Conservation (phyloP, 2,797 vertebrate species). For the Etheostoma perlongum region DNA sequence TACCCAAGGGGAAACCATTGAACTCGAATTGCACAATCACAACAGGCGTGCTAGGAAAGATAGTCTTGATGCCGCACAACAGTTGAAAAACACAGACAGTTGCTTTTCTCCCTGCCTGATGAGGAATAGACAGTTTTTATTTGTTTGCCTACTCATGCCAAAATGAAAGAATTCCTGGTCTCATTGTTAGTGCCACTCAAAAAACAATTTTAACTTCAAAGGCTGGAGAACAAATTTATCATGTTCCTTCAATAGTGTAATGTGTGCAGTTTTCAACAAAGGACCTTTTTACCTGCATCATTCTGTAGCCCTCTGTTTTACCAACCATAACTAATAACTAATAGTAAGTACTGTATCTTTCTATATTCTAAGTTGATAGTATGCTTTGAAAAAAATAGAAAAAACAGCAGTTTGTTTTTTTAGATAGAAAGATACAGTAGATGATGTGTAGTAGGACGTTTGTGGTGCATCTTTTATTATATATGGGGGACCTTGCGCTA, state of each 20-base stretch:
- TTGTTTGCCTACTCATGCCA: constrained; percentile 20
- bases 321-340: not conserved
- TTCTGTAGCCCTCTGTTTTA: not conserved
- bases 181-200: constrained; percentile 42
- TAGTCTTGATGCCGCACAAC: constrained; percentile 30
- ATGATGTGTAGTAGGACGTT: not conserved
- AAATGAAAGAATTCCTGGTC: constrained; percentile 39
- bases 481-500: constrained; percentile 9
- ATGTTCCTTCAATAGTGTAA: constrained; percentile 28
- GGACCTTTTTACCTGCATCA: constrained; percentile 11
- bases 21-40: constrained; percentile 55
- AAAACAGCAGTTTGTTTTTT: not conserved
- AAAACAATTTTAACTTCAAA: constrained; percentile 62
- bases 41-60: constrained; percentile 7
- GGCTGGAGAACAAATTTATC: constrained; percentile 49
- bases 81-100: constrained; percentile 18
- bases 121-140: constrained; percentile 21
- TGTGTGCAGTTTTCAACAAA: constrained; percentile 38
- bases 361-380: not conserved
- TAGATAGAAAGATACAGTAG: not conserved
- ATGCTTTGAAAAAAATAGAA: constrained; percentile 15
- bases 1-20: constrained; percentile 29
- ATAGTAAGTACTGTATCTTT: not conserved
- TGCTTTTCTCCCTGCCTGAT: not conserved
- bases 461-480: not conserved